A percentile compares a stretch with the other conserved stretches of the same genome.
phyloP scores from a whole-genome alignment of 2,797 vertebrate species.

The Enteromius treurensis region DNA sequence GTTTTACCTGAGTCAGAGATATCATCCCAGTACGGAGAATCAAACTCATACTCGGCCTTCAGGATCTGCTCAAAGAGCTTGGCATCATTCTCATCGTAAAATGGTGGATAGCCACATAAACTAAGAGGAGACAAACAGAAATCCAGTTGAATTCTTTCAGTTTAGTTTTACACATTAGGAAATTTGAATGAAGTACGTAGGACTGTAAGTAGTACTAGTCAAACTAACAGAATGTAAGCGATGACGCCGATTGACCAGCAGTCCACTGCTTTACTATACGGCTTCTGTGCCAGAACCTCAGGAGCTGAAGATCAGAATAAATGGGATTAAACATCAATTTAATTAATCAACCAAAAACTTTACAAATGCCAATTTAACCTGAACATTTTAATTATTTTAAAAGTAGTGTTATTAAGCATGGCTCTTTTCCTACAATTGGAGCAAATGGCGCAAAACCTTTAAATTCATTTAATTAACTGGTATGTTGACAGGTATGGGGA shows the following conservation, averaged over 20 bases:
- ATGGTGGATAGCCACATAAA: slow-evolving; percentile 93
- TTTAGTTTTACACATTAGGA: background rate
- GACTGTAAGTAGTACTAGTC: background rate
- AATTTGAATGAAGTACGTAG: background rate
- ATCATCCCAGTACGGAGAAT: slow-evolving; percentile 98
- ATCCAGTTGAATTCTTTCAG: background rate
- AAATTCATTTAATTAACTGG: background rate
- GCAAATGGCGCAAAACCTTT: background rate
- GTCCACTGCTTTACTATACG: slow-evolving; percentile 98
- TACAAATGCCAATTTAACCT: background rate
- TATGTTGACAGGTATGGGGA: background rate
- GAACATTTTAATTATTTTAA: background rate
- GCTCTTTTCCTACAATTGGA: background rate
- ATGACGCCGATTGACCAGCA: slow-evolving; percentile 99
- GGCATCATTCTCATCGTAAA: slow-evolving; percentile 96
- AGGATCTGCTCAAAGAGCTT: slow-evolving; percentile 98
- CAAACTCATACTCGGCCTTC: slow-evolving; percentile 95
- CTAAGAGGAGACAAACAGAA: slow-evolving; percentile 67
- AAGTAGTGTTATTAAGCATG: background rate
- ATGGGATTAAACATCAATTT: background rate
- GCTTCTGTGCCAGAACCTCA: slow-evolving; percentile 96
- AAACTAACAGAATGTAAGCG: slow-evolving; percentile 91
- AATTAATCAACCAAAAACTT: background rate
- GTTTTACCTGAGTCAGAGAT: slow-evolving; percentile 94
- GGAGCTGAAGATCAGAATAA: slow-evolving; percentile 79